Conservation (phyloP, 1,140 invertebrate species). For the Drosophila nigromelanica region DNA sequence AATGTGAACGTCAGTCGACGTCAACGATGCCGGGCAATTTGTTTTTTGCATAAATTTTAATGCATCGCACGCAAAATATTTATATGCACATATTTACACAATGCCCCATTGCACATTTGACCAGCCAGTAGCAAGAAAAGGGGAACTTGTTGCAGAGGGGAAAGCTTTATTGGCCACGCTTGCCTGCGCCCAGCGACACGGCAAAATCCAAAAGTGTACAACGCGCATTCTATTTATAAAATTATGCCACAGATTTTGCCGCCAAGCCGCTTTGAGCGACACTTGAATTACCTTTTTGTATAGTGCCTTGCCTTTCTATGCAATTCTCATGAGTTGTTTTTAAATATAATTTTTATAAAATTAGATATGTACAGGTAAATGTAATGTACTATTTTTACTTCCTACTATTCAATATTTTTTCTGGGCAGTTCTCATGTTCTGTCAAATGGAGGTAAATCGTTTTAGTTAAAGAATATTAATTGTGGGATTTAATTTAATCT, state of each 20-base stretch:
- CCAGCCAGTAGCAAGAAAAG: conserved; percentile 5
- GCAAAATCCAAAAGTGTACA: conserved; percentile 11
- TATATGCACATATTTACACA: conserved; percentile 67
- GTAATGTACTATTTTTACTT: too few relatives aligned
- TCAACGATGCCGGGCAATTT: conserved; percentile 37
- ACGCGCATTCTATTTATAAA: conserved; percentile 34
- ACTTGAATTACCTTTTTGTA: conserved; percentile 39
- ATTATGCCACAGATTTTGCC: conserved; percentile 24
- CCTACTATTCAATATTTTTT: too few relatives aligned
- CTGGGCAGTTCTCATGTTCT: too few relatives aligned
- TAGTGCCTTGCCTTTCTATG: background rate
- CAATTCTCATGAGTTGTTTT: background rate
- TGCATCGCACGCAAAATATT: conserved; percentile 71
- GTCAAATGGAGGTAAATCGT: too few relatives aligned
- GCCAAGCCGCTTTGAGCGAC: conserved; percentile 28
- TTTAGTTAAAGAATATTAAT: too few relatives aligned
- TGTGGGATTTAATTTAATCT: too few relatives aligned
- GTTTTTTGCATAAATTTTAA: conserved; percentile 75
- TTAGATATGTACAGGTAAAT: too few relatives aligned
- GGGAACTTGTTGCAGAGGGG: background rate
- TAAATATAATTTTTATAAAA: too few relatives aligned
- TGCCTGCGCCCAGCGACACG: conserved; percentile 17
- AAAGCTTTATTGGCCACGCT: conserved; percentile 37
- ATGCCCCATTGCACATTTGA: conserved; percentile 70
- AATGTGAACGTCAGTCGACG: conserved; percentile 23